Evolutionary conservation across 2,797 vertebrate species (phyloP).

Genomic region (Percopsis omiscomaycus): DNA sequence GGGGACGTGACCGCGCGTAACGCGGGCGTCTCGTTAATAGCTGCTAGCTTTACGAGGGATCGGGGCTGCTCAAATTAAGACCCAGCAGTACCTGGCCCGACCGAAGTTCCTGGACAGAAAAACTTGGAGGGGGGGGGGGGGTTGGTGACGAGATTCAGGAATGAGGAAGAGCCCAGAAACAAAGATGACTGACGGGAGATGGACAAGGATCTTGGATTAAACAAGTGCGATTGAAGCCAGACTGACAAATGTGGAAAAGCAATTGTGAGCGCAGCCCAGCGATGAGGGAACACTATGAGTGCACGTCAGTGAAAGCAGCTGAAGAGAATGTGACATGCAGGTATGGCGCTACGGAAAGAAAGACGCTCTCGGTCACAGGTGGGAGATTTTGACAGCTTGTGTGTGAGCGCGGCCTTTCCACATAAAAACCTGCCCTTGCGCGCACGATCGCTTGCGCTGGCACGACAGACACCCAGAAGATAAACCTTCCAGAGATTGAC

Average conservation of each 20-base stretch:
- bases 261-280: constrained; percentile 15
- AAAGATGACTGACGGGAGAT: constrained; percentile 6
- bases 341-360: constrained; percentile 4
- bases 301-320: neutral
- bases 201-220: neutral
- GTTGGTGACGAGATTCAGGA: neutral
- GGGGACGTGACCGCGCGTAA: constrained; percentile 39
- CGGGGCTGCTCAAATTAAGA: constrained; percentile 39
- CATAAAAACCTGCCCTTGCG: constrained; percentile 48
- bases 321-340: constrained; percentile 5
- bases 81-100: constrained; percentile 39
- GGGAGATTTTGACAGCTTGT: constrained; percentile 29
- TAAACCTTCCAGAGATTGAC: too few species aligned
- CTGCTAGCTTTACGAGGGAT: constrained; percentile 54
- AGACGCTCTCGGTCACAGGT: constrained; percentile 25
- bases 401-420: constrained; percentile 39
- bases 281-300: neutral
- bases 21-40: constrained; percentile 45
- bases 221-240: constrained; percentile 27
- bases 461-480: too few species aligned
- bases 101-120: constrained; percentile 30
- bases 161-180: neutral
- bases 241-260: constrained; percentile 43
- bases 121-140: neutral
- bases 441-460: neutral